A percentile compares a stretch with the other conserved stretches of the same genome.
These are phyloP conservation scores for Lepidurus packardi DNA, from an alignment of 1,140 invertebrate genomes.

Conservation along the genomic window DNA sequence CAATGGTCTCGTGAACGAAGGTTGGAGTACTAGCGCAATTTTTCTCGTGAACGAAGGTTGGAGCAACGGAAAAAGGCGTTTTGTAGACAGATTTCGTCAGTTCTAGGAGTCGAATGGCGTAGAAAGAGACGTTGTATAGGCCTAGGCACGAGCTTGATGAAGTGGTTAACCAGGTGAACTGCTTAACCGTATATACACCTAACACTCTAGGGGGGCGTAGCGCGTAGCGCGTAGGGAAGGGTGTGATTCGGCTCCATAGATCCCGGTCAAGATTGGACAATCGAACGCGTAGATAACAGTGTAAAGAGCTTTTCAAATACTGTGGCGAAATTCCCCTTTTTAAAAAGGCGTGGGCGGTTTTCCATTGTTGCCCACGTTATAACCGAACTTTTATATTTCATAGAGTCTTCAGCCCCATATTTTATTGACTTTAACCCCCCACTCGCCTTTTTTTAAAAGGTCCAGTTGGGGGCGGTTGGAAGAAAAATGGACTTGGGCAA, in stretches of 20 bases:
- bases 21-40: no score
- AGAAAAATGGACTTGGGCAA: slow-evolving; percentile 4
- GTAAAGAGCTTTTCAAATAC: neutral
- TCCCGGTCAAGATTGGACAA: neutral
- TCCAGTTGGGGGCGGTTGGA: neutral
- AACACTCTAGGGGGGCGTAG: neutral
- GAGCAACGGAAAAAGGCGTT: no score
- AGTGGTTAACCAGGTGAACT: slow-evolving; percentile 21
- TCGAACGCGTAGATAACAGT: neutral
- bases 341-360: neutral
- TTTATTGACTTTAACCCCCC: no score
- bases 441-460: neutral
- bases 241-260: neutral
- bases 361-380: neutral
- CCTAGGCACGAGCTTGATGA: neutral
- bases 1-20: no score
- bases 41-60: no score
- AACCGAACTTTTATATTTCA: neutral
- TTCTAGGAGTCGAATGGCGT: no score
- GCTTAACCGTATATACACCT: neutral
- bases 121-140: no score
- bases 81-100: no score
- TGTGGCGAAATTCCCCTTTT: neutral
- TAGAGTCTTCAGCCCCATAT: neutral
- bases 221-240: neutral